Conservation (phyloP, 2,888 invertebrate genomes). For the Anthophora plumipes region DNA sequence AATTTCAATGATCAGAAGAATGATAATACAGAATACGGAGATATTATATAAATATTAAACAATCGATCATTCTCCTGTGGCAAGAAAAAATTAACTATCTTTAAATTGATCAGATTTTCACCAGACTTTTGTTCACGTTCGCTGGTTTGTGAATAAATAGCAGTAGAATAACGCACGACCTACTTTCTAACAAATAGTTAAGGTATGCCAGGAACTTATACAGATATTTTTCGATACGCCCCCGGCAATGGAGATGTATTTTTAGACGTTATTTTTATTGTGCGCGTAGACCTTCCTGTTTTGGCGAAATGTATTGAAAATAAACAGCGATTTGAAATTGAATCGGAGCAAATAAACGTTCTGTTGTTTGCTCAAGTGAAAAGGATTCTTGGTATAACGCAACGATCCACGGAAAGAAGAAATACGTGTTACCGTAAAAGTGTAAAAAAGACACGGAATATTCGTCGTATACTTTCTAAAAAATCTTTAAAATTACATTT, state of each 20-base stretch:
- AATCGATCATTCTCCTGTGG: too few relatives aligned
- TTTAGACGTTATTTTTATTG: conserved; percentile 42
- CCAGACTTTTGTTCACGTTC: neutral
- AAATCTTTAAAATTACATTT: neutral
- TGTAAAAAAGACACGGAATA: conserved; percentile 12
- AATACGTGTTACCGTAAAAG: neutral
- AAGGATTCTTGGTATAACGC: conserved; percentile 45
- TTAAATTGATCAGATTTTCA: too few relatives aligned
- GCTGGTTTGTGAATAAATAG: neutral
- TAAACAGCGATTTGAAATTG: conserved; percentile 60
- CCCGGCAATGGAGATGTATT: conserved; percentile 7
- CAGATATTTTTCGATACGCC: neutral
- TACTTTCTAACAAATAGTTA: neutral
- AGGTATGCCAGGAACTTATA: neutral
- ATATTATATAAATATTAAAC: too few relatives aligned
- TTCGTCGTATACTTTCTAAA: neutral
- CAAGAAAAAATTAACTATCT: too few relatives aligned
- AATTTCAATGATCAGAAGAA: too few relatives aligned
- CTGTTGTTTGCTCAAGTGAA: conserved; percentile 48
- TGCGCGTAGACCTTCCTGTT: conserved; percentile 25
- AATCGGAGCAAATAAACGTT: conserved; percentile 55
- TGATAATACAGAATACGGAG: too few relatives aligned
- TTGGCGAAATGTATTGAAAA: conserved; percentile 47
- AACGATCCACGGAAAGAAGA: conserved; percentile 13
- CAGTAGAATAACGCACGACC: too few relatives aligned